phyloP scores from a whole-genome alignment of 1,140 invertebrate genomes.

The Drosophila nigromelanica region DNA sequence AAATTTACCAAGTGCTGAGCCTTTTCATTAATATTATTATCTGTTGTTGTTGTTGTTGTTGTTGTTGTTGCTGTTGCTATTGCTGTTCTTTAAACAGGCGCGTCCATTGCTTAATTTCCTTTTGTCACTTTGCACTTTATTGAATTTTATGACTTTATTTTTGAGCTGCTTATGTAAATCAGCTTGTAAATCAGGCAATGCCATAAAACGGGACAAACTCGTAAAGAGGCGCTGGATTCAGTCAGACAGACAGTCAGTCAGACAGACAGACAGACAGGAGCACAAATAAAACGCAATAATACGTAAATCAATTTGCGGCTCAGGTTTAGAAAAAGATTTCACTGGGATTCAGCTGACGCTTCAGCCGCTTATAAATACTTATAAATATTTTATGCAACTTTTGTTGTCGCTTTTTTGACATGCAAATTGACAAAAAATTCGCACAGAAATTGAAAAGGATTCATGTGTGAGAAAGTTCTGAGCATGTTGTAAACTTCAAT shows the following conservation, averaged over 20 bases:
- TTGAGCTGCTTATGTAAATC: conserved; percentile 74
- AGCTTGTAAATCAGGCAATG: conserved; percentile 64
- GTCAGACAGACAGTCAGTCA: conserved; percentile 4
- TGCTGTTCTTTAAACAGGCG: conserved; percentile 8
- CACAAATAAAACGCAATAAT: conserved; percentile 56
- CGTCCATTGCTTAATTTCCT: conserved; percentile 60
- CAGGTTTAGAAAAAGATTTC: conserved; percentile 35
- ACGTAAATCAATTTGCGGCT: conserved; percentile 76
- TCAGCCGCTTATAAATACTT: conserved; percentile 43
- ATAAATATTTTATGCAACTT: conserved; percentile 31
- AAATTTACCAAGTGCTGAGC: conserved; percentile 9
- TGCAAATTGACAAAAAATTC: conserved; percentile 43
- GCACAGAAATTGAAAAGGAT: conserved; percentile 1
- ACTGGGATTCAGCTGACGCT: conserved; percentile 27
- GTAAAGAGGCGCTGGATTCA: conserved; percentile 19
- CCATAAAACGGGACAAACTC: conserved; percentile 20
- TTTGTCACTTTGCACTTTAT: conserved; percentile 75
- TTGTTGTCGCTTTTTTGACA: conserved; percentile 61
- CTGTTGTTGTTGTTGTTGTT: too few relatives aligned
- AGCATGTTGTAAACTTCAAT: background rate
- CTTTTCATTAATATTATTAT: background rate
- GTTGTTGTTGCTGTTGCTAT: background rate
- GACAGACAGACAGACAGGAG: conserved; percentile 13
- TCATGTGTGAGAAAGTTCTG: too few relatives aligned
- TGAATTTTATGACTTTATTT: conserved; percentile 76